These are phyloP conservation scores for Himalopsyche anomala DNA, from an alignment of 2,888 invertebrate species.

Conservation along the genomic window DNA sequence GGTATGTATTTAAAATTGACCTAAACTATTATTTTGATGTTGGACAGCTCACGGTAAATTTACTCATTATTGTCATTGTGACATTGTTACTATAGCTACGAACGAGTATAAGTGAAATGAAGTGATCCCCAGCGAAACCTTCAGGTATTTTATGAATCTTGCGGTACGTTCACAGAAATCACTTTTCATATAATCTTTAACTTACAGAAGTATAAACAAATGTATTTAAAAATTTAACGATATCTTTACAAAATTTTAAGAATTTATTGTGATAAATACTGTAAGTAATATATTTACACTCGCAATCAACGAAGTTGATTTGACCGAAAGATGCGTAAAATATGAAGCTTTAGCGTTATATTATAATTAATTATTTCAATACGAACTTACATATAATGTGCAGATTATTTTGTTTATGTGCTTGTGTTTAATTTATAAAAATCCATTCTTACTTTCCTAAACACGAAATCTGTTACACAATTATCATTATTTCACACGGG, in stretches of 20 bases:
- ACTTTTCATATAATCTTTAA: conserved; percentile 42
- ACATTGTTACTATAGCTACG: conserved; percentile 59
- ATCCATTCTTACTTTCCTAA: conserved; percentile 58
- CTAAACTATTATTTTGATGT: conserved; percentile 59
- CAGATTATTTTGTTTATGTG: conserved; percentile 60
- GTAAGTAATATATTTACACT: conserved; percentile 37
- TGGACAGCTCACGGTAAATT: conserved; percentile 62
- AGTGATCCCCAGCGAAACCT: conserved; percentile 40
- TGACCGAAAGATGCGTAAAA: conserved; percentile 43
- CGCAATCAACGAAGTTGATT: conserved; percentile 18
- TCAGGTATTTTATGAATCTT: conserved; percentile 33
- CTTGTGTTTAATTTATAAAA: conserved; percentile 62
- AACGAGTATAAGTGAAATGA: conserved; percentile 33
- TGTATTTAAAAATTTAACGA: conserved; percentile 38
- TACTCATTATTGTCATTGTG: conserved; percentile 63
- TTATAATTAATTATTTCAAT: conserved; percentile 40
- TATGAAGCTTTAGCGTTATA: conserved; percentile 39
- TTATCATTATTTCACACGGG: conserved; percentile 49
- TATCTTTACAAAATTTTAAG: conserved; percentile 43
- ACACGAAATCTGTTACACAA: conserved; percentile 47
- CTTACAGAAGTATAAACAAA: conserved; percentile 42
- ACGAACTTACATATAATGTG: conserved; percentile 55
- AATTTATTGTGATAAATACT: conserved; percentile 41
- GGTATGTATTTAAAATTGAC: conserved; percentile 45
- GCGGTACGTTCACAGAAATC: conserved; percentile 28